phyloP scores from a whole-genome alignment of 2,113 vertebrate species.

The Condylura cristata region DNA sequence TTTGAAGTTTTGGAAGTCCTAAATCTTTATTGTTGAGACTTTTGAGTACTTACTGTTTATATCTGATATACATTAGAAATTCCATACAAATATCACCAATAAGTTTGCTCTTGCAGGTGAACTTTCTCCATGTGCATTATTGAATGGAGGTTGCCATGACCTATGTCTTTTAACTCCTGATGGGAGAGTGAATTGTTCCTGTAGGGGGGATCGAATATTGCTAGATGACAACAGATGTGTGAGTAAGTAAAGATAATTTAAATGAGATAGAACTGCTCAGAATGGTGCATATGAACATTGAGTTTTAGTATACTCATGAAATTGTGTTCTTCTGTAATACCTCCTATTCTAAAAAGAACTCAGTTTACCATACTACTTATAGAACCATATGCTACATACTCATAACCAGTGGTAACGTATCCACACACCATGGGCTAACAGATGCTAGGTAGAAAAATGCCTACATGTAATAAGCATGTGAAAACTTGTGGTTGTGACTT shows the following conservation, averaged over 20 bases:
- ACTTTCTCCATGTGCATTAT: conserved; percentile 92
- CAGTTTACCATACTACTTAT: background rate
- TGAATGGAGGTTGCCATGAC: conserved; percentile 97
- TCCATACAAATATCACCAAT: background rate
- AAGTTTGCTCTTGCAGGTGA: conserved; percentile 89
- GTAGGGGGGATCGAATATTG: conserved; percentile 94
- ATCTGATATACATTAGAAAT: background rate
- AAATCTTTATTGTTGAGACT: background rate
- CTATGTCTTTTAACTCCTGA: conserved; percentile 94
- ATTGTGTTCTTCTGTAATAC: background rate
- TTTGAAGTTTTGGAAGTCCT: background rate
- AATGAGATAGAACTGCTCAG: background rate
- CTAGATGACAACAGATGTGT: conserved; percentile 98
- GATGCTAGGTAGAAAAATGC: background rate
- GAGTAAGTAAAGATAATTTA: conserved; percentile 91
- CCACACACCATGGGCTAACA: background rate
- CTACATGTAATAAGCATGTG: background rate
- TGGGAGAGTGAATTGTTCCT: conserved; percentile 96
- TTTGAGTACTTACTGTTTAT: background rate
- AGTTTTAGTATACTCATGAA: background rate
- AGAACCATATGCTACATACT: background rate
- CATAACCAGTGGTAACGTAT: background rate
- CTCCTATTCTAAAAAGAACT: background rate
- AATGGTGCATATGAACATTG: background rate
- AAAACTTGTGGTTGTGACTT: background rate